Conservation (phyloP, 1,140 invertebrate species). For the Drosophila burlai region DNA sequence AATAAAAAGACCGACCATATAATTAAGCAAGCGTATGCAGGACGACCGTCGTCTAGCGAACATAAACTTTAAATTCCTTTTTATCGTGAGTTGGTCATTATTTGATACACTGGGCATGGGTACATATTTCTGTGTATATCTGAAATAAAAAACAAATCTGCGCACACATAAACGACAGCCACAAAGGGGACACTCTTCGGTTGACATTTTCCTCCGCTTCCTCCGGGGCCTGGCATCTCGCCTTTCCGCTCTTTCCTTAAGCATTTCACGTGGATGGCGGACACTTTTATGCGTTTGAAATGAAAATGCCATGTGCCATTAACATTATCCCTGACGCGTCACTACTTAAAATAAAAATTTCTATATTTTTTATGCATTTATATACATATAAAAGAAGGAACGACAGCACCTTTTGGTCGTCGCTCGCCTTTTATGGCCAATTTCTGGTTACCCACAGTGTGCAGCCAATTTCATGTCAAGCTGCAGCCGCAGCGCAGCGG, state of each 20-base stretch:
- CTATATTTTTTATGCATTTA: slow-evolving; percentile 77
- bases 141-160: slow-evolving; percentile 62
- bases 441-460: slow-evolving; percentile 82
- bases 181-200: slow-evolving; percentile 52
- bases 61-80: slow-evolving; percentile 77
- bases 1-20: slow-evolving; percentile 63
- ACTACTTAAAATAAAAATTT: slow-evolving; percentile 84
- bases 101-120: slow-evolving; percentile 41
- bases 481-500: slow-evolving; percentile 52
- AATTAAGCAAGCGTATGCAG: slow-evolving; percentile 49
- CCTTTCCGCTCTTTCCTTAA: slow-evolving; percentile 41
- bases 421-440: slow-evolving; percentile 80
- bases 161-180: slow-evolving; percentile 69
- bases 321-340: slow-evolving; percentile 83
- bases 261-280: slow-evolving; percentile 55
- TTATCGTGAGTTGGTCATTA: slow-evolving; percentile 68
- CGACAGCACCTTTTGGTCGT: slow-evolving; percentile 74
- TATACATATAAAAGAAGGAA: slow-evolving; percentile 25
- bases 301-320: slow-evolving; percentile 84
- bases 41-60: slow-evolving; percentile 60
- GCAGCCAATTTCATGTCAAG: slow-evolving; percentile 83
- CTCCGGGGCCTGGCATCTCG: not conserved
- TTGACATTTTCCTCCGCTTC: slow-evolving; percentile 44
- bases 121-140: slow-evolving; percentile 33
- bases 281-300: slow-evolving; percentile 82